Base-by-base conservation (phyloP, 2,797 vertebrate genomes). In the Microhierax caerulescens region DNA sequence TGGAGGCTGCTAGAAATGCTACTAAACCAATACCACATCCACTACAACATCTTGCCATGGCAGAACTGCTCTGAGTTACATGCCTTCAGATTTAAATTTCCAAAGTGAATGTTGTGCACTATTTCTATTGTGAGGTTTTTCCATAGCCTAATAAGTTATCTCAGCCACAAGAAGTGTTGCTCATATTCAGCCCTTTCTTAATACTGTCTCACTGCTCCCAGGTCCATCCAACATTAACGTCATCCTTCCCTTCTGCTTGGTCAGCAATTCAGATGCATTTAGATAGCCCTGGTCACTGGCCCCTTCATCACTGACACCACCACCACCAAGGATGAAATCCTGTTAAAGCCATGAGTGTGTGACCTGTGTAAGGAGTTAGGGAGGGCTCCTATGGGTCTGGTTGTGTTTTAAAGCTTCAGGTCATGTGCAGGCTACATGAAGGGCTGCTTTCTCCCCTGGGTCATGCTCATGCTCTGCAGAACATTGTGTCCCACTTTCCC, bases 311-410 rank as follows among this genome's bases (percentile, higher is more conserved):
- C 32, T 23, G 30, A 28, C 65, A 43, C 36, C 32, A 34, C 34
- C 73, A 74, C 54, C 48, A 24, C 3, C 9, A 47, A 63, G 43
- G 30, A 30, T 69, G 25, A 85, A 90, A 70, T 60, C 32, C 57
- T 32, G 3, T 32, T 53, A 67, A 83, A 59, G 19, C 18, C 56
- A n/a, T 0, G 0, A 65, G 34, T 10, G 28, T 4, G 5, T 36
- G 69, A 51, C 14, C 5, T 24, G 9, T 7, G 1, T 28, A 36
- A 57, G 57, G 25, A 73, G 34, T 28, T 9, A 5, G 34, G 23
- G n/a, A 61, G 7, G 13, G 32, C 7, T 47, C 1, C 41, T 47
- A 0, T 7, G 1, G 2, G 0, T 76, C 65, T 75, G n/a, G 17
- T 18, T 65, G 13, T 61, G 45, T 28, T 76, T 78, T 57, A 61